Evolutionary conservation across 2,797 vertebrate species (phyloP), one percentile per base, ranked within the genome.

Genomic region (Crenuchus spilurus): DNA sequence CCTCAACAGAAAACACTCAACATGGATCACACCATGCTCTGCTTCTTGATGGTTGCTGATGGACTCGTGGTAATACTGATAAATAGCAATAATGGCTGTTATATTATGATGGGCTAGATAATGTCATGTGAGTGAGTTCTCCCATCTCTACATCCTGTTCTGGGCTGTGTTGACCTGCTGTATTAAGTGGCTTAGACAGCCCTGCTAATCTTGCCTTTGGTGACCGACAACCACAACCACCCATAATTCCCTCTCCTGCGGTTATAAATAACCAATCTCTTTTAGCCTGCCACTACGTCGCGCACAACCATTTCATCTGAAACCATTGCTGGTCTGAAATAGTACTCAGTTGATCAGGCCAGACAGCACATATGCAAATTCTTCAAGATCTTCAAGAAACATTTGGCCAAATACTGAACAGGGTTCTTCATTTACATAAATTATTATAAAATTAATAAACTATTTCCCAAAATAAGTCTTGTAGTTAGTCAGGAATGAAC

Each of bases 121-220:
- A 22, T 22, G 37, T 33, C 20, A 39, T 3, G 16, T n/a, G n/a
- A n/a, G n/a, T n/a, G 28, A 55, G 35, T 35, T 13, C 28, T 39
- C 44, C 22, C 9, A 22, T 37, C 16, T 18, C 26, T 64, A 24
- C 51, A 48, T 51, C 31, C 26, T 42, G 18, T 41, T 49, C 16
- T 70, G 48, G 31, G 24, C 44, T n/a, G 22, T 42, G 24, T 18
- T 62, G 63, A 76, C 68, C 49, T 51, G 57, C 62, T 58, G 39
- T 61, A 65, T 39, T 78, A 82, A 82, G 74, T 74, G 75, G 69
- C 69, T 82, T 80, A 76, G 58, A 42, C 35, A 37, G 54, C 55
- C 10, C 18, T 41, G 61, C 49, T 79, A 75, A 77, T 82, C 80
- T 58, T 14, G 44, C 10, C 10, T 52, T 18, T 28, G 13, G 37